phyloP scores from a whole-genome alignment of 2,888 invertebrate genomes.

The Epinotia bilunana region DNA sequence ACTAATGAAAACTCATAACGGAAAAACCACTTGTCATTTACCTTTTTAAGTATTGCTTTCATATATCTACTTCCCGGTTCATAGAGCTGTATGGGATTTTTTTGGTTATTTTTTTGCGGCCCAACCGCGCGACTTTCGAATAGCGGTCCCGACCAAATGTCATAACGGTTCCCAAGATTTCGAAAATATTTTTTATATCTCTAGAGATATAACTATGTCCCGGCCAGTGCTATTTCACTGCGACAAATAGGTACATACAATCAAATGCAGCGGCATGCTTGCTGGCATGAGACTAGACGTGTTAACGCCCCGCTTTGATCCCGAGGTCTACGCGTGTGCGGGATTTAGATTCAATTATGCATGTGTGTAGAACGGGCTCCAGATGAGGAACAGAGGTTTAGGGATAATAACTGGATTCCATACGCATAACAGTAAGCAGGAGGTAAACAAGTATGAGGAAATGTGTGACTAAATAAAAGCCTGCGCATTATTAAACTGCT shows the following conservation, averaged over 20 bases:
- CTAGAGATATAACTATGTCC: too few relatives aligned
- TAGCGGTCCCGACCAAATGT: too few relatives aligned
- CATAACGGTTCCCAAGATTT: too few relatives aligned
- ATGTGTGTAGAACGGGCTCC: slow-evolving; percentile 11
- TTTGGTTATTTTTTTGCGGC: too few relatives aligned
- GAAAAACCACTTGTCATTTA: too few relatives aligned
- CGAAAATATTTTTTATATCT: too few relatives aligned
- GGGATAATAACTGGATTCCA: background rate
- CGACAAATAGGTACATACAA: slow-evolving; percentile 3
- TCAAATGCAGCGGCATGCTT: slow-evolving; percentile 2
- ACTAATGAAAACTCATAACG: too few relatives aligned
- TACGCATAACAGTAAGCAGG: background rate
- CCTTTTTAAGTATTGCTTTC: too few relatives aligned
- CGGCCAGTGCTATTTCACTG: too few relatives aligned
- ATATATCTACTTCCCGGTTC: too few relatives aligned
- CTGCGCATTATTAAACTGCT: background rate
- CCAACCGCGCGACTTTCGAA: too few relatives aligned
- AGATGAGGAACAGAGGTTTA: slow-evolving; percentile 6
- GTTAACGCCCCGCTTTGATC: slow-evolving; percentile 23
- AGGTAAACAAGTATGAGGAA: background rate
- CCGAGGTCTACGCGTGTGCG: slow-evolving; percentile 14
- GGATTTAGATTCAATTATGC: slow-evolving; percentile 39
- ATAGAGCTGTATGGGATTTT: too few relatives aligned
- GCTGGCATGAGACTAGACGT: slow-evolving; percentile 10
- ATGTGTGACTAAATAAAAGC: background rate